A percentile compares a stretch with the other conserved stretches of the same genome.
Conservation (phyloP, 2,797 vertebrate genomes). For the Myripristis murdjan region DNA sequence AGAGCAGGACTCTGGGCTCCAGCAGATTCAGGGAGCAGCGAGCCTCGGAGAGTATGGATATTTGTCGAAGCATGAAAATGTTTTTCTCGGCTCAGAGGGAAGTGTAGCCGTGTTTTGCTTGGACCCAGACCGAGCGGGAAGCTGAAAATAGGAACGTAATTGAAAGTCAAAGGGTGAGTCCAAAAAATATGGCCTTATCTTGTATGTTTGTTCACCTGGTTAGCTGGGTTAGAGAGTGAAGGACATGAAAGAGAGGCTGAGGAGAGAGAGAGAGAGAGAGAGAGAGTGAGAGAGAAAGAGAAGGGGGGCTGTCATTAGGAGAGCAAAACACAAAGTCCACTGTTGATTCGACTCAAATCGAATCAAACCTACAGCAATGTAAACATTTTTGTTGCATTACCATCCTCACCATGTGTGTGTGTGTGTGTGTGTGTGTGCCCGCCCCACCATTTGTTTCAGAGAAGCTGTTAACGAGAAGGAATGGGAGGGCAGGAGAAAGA, state of each 20-base stretch:
- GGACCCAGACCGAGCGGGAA: conserved; percentile 55
- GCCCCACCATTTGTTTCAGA: conserved; percentile 13
- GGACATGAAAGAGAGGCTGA: conserved; percentile 45
- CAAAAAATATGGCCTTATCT: conserved; percentile 83
- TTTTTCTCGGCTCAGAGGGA: conserved; percentile 74
- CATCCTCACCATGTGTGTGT: conserved; percentile 37
- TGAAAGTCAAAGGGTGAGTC: conserved; percentile 74
- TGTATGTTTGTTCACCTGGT: conserved; percentile 87
- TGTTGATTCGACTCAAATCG: conserved; percentile 41
- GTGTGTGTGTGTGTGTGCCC: conserved; percentile 38
- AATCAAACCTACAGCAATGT: conserved; percentile 37
- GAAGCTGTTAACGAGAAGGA: conserved; percentile 5
- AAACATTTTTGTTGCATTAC: conserved; percentile 47
- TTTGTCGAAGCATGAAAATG: conserved; percentile 68
- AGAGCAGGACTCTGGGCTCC: conserved; percentile 27
- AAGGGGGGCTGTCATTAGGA: neutral
- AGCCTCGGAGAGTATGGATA: conserved; percentile 46
- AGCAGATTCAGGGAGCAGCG: conserved; percentile 55
- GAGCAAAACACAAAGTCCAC: conserved; percentile 38
- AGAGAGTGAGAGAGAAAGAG: no score
- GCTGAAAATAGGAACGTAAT: conserved; percentile 67
- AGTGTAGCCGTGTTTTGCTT: conserved; percentile 73
- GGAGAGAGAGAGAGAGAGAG: no score
- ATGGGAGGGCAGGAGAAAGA: no score
- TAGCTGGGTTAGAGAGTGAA: conserved; percentile 78